A percentile compares a stretch with the other conserved stretches of the same genome.
Evolutionary conservation across 2,113 vertebrate genomes (phyloP).

Genomic region (Chrysemys picta): DNA sequence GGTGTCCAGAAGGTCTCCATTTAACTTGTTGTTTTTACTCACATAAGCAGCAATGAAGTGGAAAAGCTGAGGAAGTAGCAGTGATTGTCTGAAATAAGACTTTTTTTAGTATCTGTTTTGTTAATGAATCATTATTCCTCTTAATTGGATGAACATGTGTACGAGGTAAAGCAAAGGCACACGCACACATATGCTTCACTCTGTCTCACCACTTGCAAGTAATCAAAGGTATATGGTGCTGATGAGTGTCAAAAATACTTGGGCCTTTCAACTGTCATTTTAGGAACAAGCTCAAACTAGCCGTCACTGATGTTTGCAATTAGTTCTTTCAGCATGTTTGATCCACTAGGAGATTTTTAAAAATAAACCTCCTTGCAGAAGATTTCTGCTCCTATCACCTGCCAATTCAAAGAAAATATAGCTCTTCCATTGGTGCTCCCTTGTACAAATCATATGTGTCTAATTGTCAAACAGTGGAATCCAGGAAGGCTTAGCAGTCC

Average conservation of each 20-base stretch:
- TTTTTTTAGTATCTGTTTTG: slow-evolving; percentile 85
- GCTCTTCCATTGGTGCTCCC: neutral
- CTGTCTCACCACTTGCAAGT: neutral
- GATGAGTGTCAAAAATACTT: neutral
- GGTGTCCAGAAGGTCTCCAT: slow-evolving; percentile 86
- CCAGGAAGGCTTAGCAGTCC: neutral
- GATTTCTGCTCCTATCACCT: slow-evolving; percentile 17
- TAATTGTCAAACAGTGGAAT: neutral
- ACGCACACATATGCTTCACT: slow-evolving; percentile 56
- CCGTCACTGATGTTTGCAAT: neutral
- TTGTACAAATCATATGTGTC: slow-evolving; percentile 5
- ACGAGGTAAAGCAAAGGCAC: slow-evolving; percentile 54
- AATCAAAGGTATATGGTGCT: neutral
- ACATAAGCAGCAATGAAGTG: slow-evolving; percentile 93
- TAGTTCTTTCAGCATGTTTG: neutral
- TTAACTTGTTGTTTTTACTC: slow-evolving; percentile 95
- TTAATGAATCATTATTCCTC: slow-evolving; percentile 87
- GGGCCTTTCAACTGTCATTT: neutral
- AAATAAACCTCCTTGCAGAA: slow-evolving; percentile 9
- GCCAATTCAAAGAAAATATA: slow-evolving; percentile 45
- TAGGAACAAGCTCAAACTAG: neutral
- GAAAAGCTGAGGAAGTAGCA: slow-evolving; percentile 94
- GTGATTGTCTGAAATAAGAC: slow-evolving; percentile 84
- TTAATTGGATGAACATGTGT: slow-evolving; percentile 82
- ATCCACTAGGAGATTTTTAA: slow-evolving; percentile 12